Conservation (phyloP, 2,888 invertebrate species). For the Ormia ochracea region DNA sequence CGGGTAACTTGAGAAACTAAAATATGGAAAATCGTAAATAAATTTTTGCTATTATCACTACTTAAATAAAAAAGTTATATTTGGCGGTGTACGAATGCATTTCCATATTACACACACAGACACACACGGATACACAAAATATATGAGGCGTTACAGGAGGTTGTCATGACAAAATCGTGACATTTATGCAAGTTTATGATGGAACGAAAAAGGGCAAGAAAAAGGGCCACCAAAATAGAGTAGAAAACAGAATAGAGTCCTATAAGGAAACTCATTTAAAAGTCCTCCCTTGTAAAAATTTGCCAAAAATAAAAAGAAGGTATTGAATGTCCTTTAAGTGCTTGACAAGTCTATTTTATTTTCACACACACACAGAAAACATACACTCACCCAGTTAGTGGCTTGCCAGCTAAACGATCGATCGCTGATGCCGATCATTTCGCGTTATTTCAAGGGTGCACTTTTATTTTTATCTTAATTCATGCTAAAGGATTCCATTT, state of each 20-base stretch:
- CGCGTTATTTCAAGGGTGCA: slow-evolving; percentile 6
- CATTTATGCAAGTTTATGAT: slow-evolving; percentile 63
- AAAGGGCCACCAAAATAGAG: neutral
- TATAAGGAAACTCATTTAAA: slow-evolving; percentile 17
- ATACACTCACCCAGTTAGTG: slow-evolving; percentile 52
- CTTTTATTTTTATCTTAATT: neutral
- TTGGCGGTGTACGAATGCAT: too few species aligned
- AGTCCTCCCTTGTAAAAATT: slow-evolving; percentile 42
- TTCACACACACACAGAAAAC: slow-evolving; percentile 61
- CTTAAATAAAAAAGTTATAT: too few species aligned
- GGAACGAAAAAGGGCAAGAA: neutral
- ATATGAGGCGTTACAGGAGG: slow-evolving; percentile 62
- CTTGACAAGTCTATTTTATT: slow-evolving; percentile 62
- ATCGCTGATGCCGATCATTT: slow-evolving; percentile 53
- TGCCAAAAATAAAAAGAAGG: neutral
- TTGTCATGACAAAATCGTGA: slow-evolving; percentile 61
- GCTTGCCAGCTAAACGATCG: slow-evolving; percentile 30
- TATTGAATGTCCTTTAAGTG: neutral
- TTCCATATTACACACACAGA: too few species aligned
- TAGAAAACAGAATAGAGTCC: neutral
- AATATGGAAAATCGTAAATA: too few species aligned
- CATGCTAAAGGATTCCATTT: slow-evolving; percentile 47
- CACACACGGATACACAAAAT: too few species aligned
- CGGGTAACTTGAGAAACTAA: too few species aligned
- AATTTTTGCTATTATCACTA: too few species aligned